Evolutionary conservation across 2,113 vertebrate species (phyloP).

Genomic region (Hipposideros armiger): DNA sequence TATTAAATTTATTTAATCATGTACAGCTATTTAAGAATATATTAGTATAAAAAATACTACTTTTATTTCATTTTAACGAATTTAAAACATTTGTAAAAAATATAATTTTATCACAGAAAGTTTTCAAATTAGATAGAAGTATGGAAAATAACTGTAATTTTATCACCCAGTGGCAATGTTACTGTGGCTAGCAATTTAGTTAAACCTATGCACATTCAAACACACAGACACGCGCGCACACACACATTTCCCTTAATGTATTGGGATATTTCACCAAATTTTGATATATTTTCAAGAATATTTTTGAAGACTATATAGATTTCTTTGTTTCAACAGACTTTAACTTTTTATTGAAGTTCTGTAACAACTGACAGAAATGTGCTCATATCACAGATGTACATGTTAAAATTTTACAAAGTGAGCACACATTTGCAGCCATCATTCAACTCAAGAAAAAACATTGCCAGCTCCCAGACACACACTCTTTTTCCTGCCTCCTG

Average conservation of each 20-base stretch:
- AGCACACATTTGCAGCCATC: background rate
- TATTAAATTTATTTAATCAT: slow-evolving; percentile 34
- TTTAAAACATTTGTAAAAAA: background rate
- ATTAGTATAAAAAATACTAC: slow-evolving; percentile 8
- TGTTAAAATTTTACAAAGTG: slow-evolving; percentile 30
- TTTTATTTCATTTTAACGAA: slow-evolving; percentile 13
- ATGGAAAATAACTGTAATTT: background rate
- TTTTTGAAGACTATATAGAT: background rate
- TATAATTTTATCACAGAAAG: background rate
- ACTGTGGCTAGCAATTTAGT: slow-evolving; percentile 35
- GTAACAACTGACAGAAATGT: slow-evolving; percentile 40
- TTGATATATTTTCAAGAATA: slow-evolving; percentile 46
- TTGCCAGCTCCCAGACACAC: background rate
- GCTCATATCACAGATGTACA: background rate
- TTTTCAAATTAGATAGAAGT: slow-evolving; percentile 35
- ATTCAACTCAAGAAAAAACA: background rate
- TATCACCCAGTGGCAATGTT: background rate
- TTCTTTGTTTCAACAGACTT: background rate
- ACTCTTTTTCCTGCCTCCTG: background rate
- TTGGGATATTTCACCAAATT: background rate
- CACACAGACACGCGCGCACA: background rate
- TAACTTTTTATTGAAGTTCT: slow-evolving; percentile 3
- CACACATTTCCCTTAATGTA: background rate
- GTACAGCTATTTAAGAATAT: slow-evolving; percentile 19
- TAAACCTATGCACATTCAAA: background rate